phyloP scores from a whole-genome alignment of 2,888 invertebrate species.

The Patella caerulea region DNA sequence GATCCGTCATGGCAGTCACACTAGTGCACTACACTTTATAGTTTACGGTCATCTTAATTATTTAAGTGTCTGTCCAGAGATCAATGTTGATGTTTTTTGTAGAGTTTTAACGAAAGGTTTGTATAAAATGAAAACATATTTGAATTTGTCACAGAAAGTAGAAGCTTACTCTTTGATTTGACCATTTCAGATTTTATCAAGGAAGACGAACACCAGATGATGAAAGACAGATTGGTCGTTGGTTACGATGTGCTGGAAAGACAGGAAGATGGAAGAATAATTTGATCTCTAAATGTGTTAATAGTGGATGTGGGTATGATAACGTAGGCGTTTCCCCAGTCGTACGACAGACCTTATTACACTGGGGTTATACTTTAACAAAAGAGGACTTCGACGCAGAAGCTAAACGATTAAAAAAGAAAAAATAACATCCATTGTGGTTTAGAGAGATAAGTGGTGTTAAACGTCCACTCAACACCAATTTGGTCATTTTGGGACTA shows the following conservation, averaged over 20 bases:
- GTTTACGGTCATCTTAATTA: no score
- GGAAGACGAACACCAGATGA: conserved; percentile 58
- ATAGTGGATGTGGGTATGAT: conserved; percentile 50
- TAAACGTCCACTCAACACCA: no score
- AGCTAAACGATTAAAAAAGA: conserved; percentile 42
- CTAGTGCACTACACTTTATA: no score
- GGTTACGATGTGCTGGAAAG: conserved; percentile 59
- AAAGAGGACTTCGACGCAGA: conserved; percentile 54
- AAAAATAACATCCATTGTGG: conserved; percentile 13
- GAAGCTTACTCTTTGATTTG: not conserved
- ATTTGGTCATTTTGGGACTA: no score
- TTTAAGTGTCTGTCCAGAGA: not conserved
- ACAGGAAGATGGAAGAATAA: conserved; percentile 59
- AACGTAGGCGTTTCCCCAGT: conserved; percentile 56
- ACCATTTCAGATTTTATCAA: conserved; percentile 53
- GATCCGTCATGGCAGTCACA: no score
- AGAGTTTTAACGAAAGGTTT: no score
- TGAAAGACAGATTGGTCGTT: conserved; percentile 59
- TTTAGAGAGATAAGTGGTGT: no score
- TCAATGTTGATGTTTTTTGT: not conserved
- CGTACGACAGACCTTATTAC: conserved; percentile 60
- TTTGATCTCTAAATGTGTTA: conserved; percentile 59
- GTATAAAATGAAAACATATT: no score
- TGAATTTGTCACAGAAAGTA: no score
- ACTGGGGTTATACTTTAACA: conserved; percentile 58